Evolutionary conservation across 2,888 invertebrate species (phyloP), one percentile per base, ranked within the genome.

Genomic region (Celastrina argiolus): DNA sequence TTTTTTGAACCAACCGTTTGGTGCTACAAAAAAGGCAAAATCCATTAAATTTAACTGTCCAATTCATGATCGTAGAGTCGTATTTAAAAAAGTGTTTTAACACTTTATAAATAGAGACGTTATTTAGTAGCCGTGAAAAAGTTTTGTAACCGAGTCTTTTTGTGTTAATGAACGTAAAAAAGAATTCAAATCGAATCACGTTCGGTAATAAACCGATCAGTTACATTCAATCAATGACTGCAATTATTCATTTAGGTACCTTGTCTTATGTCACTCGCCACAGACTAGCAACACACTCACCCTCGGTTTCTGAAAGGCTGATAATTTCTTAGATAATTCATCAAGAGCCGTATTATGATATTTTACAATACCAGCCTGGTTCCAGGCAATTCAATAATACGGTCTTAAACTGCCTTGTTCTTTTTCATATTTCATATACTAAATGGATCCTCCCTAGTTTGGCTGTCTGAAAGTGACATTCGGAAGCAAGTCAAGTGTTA

Each of bases 111-210:
- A 61, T n/a, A 39, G 61, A 61, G 22, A 39, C 18, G 22, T 18
- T 14, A n/a, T 61, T 61, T 7, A 0, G 8, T 14, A 5, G 61
- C 39, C 39, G 34, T 61, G 61, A 39, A 61, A 39, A 61, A 36
- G 12, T 61, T 61, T 36, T 22, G 61, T 61, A 61, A 61, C 34
- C 22, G 51, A 22, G 61, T 10, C 22, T 22, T 61, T 61, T 61
- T 61, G 61, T 61, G 61, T 39, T 61, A 39, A 61, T 61, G 61
- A 61, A 61, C 61, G 39, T 61, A 61, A 39, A 61, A 59, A 39
- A 34, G 36, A 61, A 61, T 36, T 61, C 36, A 61, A 61, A 61
- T 61, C 36, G 39, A 61, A 61, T 61, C 61, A 61, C 61, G 61
- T 61, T 61, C 39, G 61, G 36, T 61, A 61, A 61, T 61, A 61